Evolutionary conservation across 1,140 invertebrate species (phyloP).

Genomic region (Camponotus floridanus): DNA sequence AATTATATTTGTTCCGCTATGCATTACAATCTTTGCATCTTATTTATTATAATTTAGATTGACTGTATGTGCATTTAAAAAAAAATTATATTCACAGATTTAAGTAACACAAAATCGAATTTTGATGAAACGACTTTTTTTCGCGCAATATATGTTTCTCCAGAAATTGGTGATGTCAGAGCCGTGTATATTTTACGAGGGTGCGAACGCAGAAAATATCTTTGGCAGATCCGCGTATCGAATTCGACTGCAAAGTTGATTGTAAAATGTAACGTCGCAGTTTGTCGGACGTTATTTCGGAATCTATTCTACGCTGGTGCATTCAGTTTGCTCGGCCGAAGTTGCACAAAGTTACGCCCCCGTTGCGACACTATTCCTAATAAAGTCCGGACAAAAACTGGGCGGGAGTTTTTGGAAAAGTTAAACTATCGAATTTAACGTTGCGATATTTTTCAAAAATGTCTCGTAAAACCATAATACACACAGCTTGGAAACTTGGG

Average conservation of each 20-base stretch:
- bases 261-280: not conserved
- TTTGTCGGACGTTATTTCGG: not conserved
- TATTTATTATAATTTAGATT: not conserved
- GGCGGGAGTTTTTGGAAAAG: not conserved
- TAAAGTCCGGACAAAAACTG: not conserved
- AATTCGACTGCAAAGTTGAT: not conserved
- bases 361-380: not conserved
- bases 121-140: not conserved
- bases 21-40: not conserved
- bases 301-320: not conserved
- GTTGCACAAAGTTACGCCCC: not conserved
- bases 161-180: not conserved
- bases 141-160: not conserved
- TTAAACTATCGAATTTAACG: slow-evolving; percentile 1
- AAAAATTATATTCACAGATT: not conserved
- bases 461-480: not conserved
- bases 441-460: not conserved
- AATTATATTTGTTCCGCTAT: not conserved
- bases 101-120: not conserved
- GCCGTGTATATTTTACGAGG: not conserved
- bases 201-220: not conserved
- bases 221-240: not conserved
- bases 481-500: not conserved
- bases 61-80: not conserved
- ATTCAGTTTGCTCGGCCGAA: not conserved